Percentiles rank a stretch among this genome's conserved stretches.
phyloP scores from a whole-genome alignment of 2,113 vertebrate species.

The Chaetodon auriga region DNA sequence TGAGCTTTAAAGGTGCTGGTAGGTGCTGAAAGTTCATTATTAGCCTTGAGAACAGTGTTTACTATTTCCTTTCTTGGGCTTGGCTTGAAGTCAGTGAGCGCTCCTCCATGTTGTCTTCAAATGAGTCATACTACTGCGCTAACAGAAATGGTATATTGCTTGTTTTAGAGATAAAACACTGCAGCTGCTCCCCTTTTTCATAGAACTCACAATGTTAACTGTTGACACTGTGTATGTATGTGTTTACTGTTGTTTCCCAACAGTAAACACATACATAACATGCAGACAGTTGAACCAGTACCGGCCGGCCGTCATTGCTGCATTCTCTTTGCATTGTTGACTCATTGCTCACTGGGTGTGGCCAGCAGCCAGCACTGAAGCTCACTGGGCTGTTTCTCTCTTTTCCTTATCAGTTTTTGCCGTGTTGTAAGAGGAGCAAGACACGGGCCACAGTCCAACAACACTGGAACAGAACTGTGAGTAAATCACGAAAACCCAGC shows the following conservation, averaged over 20 bases:
- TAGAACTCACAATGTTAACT: background rate
- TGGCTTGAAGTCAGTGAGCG: background rate
- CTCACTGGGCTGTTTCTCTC: conserved; percentile 68
- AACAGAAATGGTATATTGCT: background rate
- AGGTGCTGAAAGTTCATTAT: no score
- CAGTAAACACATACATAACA: background rate
- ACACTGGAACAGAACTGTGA: conserved; percentile 36
- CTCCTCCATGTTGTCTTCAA: background rate
- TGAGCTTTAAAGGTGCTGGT: no score
- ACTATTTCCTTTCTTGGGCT: background rate
- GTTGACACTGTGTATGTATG: no score
- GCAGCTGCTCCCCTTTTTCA: background rate
- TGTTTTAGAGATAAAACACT: background rate
- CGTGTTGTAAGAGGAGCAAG: conserved; percentile 46
- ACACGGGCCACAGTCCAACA: conserved; percentile 44
- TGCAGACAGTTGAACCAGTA: background rate
- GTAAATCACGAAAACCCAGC: conserved; percentile 20
- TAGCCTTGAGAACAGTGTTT: no score
- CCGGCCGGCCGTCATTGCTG: conserved; percentile 13
- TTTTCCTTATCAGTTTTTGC: conserved; percentile 66
- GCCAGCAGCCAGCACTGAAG: conserved; percentile 36
- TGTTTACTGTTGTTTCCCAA: no score
- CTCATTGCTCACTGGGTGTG: conserved; percentile 75
- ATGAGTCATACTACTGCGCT: background rate
- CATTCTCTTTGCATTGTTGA: conserved; percentile 60